Base-by-base conservation (phyloP, 2,113 vertebrate genomes). In the Periophthalmodon schlosseri region DNA sequence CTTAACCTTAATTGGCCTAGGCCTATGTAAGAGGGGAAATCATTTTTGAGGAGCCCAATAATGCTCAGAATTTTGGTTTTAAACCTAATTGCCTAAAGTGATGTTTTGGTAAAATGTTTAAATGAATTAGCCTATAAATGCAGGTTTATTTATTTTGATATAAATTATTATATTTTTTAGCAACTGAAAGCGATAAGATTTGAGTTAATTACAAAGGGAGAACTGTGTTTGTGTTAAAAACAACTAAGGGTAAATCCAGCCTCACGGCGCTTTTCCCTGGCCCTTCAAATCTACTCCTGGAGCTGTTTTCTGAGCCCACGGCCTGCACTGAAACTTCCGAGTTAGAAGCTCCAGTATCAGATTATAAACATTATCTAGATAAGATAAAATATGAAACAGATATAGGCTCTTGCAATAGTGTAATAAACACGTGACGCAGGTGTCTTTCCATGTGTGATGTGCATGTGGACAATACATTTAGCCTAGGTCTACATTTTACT, bases 301-400 rank as follows among this genome's bases (percentile, higher is more conserved):
- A 46, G 12, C 18, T 68, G n/a, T 68, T 68, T 68, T 24, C n/a
- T 8, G 44, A 16, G 66, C 44, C 66, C 34, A 39, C 34, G 34
- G 20, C 63, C 34, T n/a, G 18, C 20, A n/a, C 63, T 49, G 21
- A 49, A 68, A 68, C 66, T 68, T 68, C n/a, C n/a, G 39, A 47
- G n/a, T 11, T 21, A 21, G n/a, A 47, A 67, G n/a, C 21, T 24
- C 15, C 33, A 36, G 50, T 52, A 20, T 54, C 2, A n/a, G 7
- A 21, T 52, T 52, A 52, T 52, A 7, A 56, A 56, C 20, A 56
- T 11, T 56, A 20, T 56, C n/a, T 10, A 20, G 50, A 52, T 52
- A 18, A 16, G 52, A 21, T 50, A 16, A 50, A 50, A 18, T 50
- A 50, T 50, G 5, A 6, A 52, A 52, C 1, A 18, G 4, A 52